A percentile compares a stretch with the other conserved stretches of the same genome.
Evolutionary conservation across 1,140 invertebrate genomes (phyloP).

Genomic region (Glomeris maerens): DNA sequence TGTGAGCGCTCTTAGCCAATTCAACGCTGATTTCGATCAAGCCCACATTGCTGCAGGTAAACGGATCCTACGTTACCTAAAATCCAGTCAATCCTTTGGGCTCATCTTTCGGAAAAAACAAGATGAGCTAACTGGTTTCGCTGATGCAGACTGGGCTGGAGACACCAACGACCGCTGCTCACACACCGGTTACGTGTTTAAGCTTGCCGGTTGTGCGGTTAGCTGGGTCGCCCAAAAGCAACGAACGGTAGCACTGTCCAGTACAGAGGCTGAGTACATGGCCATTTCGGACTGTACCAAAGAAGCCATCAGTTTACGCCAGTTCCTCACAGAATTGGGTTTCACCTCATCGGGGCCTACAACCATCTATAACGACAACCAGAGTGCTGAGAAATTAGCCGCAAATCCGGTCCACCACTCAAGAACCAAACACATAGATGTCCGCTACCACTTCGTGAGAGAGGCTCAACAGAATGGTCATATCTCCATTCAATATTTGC

Average conservation of each 20-base stretch:
- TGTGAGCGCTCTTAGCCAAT: conserved; percentile 32
- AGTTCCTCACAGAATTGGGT: conserved; percentile 23
- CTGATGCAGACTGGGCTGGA: conserved; percentile 30
- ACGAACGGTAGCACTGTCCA: conserved; percentile 26
- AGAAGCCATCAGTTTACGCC: conserved; percentile 27
- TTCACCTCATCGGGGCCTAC: not conserved
- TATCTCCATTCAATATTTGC: not conserved
- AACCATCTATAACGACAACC: conserved; percentile 24
- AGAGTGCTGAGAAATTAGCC: conserved; percentile 27
- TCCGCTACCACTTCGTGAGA: conserved; percentile 26
- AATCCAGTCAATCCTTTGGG: not conserved
- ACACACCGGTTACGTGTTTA: conserved; percentile 15
- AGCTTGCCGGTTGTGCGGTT: conserved; percentile 10
- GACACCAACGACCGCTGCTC: conserved; percentile 17
- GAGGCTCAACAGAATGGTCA: not conserved
- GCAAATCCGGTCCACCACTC: conserved; percentile 30
- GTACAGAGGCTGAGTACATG: conserved; percentile 34
- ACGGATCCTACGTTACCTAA: not conserved
- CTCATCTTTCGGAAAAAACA: not conserved
- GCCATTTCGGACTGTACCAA: conserved; percentile 25
- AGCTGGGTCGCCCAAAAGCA: conserved; percentile 31
- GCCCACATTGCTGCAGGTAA: not conserved
- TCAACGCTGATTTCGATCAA: conserved; percentile 11
- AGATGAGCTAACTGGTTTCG: conserved; percentile 17
- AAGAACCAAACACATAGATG: conserved; percentile 30